Conservation (phyloP, 2,113 vertebrate genomes). For the Xyrauchen texanus region DNA sequence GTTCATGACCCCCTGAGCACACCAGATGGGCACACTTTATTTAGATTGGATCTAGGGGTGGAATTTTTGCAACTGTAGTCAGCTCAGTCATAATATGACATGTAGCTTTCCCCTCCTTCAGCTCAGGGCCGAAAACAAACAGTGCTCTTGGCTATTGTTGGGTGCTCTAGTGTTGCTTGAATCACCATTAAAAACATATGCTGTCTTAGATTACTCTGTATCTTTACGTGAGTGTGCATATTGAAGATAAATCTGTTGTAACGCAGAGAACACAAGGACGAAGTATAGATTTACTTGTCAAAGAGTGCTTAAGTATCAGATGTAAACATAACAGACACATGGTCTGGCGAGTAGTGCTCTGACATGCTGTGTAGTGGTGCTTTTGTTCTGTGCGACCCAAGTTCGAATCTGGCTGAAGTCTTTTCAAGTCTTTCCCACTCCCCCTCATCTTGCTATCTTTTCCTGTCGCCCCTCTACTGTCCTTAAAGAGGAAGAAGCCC, state of each 20-base stretch:
- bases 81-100: conserved; percentile 37
- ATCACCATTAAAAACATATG: neutral
- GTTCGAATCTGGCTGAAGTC: too few relatives aligned
- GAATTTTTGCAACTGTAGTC: conserved; percentile 34
- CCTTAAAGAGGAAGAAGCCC: too few relatives aligned
- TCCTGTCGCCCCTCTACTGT: too few relatives aligned
- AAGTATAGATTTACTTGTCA: neutral
- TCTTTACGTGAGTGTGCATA: neutral
- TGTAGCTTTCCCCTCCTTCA: conserved; percentile 11
- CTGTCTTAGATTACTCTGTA: neutral
- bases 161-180: neutral
- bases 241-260: neutral
- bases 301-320: too few relatives aligned
- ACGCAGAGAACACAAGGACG: too few relatives aligned
- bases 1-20: conserved; percentile 65
- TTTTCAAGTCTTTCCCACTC: too few relatives aligned
- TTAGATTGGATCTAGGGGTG: conserved; percentile 79
- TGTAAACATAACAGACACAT: too few relatives aligned
- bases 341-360: too few relatives aligned
- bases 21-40: conserved; percentile 83
- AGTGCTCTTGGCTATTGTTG: neutral
- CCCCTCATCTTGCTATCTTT: too few relatives aligned
- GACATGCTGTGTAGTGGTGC: too few relatives aligned
- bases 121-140: conserved; percentile 33
- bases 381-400: too few relatives aligned